phyloP scores from a whole-genome alignment of 2,113 vertebrate species.

The Tragelaphus imberbis region DNA sequence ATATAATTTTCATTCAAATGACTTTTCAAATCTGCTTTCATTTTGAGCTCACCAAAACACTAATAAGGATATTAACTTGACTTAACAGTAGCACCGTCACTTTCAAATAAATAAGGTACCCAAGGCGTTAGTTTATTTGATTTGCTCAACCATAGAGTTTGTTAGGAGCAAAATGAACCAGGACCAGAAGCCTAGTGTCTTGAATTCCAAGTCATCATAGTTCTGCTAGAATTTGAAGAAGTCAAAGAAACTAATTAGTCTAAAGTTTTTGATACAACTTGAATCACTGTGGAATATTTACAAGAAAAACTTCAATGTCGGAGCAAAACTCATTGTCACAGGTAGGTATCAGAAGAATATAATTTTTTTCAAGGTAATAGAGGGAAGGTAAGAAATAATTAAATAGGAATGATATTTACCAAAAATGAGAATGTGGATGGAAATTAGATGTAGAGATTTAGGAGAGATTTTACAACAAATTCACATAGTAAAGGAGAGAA shows the following conservation, averaged over 20 bases:
- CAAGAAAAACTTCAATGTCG: neutral
- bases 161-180: neutral
- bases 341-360: neutral
- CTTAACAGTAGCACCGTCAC: neutral
- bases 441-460: neutral
- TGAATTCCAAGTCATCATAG: neutral
- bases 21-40: neutral
- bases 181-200: neutral
- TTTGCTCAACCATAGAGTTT: neutral
- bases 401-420: neutral
- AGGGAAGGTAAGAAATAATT: neutral
- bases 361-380: neutral
- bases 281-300: neutral
- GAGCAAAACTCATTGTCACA: slow-evolving; percentile 11
- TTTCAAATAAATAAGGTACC: neutral
- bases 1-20: neutral
- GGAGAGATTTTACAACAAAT: neutral
- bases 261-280: neutral
- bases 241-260: neutral
- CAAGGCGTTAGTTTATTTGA: neutral
- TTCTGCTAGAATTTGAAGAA: neutral
- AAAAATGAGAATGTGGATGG: neutral
- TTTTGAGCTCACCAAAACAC: neutral
- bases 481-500: neutral
- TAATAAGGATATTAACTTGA: neutral